phyloP scores from a whole-genome alignment of 1,140 invertebrate species.

The Reticulitermes speratus region DNA sequence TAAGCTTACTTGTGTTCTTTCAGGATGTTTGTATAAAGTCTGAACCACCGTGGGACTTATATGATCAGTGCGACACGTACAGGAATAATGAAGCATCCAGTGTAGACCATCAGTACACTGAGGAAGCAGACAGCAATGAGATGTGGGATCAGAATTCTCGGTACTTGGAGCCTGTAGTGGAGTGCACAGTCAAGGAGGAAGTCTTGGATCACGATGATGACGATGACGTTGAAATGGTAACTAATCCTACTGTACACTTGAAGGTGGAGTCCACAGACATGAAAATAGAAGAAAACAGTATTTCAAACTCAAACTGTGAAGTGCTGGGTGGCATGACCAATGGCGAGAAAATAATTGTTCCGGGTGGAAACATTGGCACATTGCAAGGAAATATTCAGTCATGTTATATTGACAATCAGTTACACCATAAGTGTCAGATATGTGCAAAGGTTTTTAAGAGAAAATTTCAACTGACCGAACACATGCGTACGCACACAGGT shows the following conservation, averaged over 20 bases:
- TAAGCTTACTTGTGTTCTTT: neutral
- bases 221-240: neutral
- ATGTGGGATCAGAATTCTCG: neutral
- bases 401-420: neutral
- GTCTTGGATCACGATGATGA: neutral
- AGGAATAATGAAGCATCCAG: too few species aligned
- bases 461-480: neutral
- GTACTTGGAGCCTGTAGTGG: neutral
- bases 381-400: neutral
- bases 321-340: neutral
- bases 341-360: neutral
- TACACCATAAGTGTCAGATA: neutral
- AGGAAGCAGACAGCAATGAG: neutral
- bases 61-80: neutral
- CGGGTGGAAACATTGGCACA: neutral
- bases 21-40: neutral
- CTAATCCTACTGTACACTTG: neutral
- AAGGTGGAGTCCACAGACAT: neutral
- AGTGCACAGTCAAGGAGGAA: neutral
- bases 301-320: neutral
- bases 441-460: neutral
- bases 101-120: neutral
- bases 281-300: neutral
- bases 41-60: neutral
- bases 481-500: constrained; percentile 1